Evolutionary conservation across 2,888 invertebrate species (phyloP).

Genomic region (Cryptocephalus moraei): DNA sequence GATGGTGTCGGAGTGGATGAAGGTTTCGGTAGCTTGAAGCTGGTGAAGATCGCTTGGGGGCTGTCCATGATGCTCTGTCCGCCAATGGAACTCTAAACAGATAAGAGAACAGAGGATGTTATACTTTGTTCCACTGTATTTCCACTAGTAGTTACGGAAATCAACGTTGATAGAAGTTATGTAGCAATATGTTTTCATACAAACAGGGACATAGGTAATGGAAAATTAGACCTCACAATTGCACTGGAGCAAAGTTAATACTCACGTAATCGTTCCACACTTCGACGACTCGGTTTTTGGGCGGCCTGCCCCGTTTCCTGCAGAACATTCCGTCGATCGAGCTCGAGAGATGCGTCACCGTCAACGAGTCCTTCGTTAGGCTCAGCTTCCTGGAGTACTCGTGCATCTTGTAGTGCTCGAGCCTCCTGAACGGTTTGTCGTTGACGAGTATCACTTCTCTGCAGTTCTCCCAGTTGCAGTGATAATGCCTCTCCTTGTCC

Average conservation of each 20-base stretch:
- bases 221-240: no score
- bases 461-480: slow-evolving; percentile 85
- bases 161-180: no score
- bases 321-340: slow-evolving; percentile 87
- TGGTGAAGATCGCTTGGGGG: slow-evolving; percentile 87
- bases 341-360: slow-evolving; percentile 51
- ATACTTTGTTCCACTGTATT: slow-evolving; percentile 1
- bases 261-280: slow-evolving; percentile 78
- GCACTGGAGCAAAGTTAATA: slow-evolving; percentile 13
- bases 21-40: slow-evolving; percentile 81
- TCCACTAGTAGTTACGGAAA: neutral
- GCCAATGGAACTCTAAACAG: slow-evolving; percentile 29
- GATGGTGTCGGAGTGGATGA: slow-evolving; percentile 28
- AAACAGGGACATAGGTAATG: no score
- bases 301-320: slow-evolving; percentile 89
- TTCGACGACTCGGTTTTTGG: slow-evolving; percentile 89
- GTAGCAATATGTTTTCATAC: no score
- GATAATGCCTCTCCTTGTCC: slow-evolving; percentile 73
- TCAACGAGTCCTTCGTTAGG: slow-evolving; percentile 38
- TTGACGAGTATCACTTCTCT: slow-evolving; percentile 65
- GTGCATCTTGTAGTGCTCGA: slow-evolving; percentile 82
- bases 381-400: slow-evolving; percentile 38
- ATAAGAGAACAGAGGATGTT: neutral
- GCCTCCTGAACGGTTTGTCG: slow-evolving; percentile 67
- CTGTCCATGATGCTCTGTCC: slow-evolving; percentile 44